A percentile compares a stretch with the other conserved stretches of the same genome.
Conservation (phyloP, 2,888 invertebrate genomes). For the Acanthosepion pharaonis region DNA sequence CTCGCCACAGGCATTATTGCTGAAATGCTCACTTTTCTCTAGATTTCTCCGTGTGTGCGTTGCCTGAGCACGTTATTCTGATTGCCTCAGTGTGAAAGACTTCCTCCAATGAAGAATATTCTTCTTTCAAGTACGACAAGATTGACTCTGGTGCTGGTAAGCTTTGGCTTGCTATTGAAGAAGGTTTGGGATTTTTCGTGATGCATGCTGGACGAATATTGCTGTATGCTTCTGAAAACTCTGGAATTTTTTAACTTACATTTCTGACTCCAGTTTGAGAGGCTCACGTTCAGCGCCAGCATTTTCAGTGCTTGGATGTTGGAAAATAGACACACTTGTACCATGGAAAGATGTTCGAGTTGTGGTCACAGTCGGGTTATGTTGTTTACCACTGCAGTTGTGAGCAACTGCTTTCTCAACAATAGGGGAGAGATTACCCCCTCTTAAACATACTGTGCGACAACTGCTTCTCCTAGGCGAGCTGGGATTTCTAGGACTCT, state of each 20-base stretch:
- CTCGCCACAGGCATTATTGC: constrained; percentile 58
- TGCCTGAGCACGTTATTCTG: constrained; percentile 51
- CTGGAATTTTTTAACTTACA: neutral
- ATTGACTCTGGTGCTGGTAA: neutral
- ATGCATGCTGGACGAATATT: neutral
- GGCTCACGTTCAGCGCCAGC: too few species aligned
- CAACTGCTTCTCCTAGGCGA: neutral
- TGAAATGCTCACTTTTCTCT: too few species aligned
- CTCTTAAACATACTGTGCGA: neutral
- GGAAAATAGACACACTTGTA: neutral
- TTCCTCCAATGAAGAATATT: neutral
- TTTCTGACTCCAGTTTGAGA: too few species aligned
- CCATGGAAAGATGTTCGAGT: neutral
- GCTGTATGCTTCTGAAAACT: neutral
- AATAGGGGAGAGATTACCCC: neutral
- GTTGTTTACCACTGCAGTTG: too few species aligned
- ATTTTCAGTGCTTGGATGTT: too few species aligned
- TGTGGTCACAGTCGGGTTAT: neutral
- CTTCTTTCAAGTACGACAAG: neutral
- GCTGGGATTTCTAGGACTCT: neutral
- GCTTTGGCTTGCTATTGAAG: neutral
- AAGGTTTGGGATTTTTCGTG: neutral
- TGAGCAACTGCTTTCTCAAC: too few species aligned
- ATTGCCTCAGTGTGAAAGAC: neutral
- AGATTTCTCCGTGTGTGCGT: neutral